Base-by-base conservation (phyloP, 2,113 vertebrate genomes). In the Onychorhynchus coronatus region DNA sequence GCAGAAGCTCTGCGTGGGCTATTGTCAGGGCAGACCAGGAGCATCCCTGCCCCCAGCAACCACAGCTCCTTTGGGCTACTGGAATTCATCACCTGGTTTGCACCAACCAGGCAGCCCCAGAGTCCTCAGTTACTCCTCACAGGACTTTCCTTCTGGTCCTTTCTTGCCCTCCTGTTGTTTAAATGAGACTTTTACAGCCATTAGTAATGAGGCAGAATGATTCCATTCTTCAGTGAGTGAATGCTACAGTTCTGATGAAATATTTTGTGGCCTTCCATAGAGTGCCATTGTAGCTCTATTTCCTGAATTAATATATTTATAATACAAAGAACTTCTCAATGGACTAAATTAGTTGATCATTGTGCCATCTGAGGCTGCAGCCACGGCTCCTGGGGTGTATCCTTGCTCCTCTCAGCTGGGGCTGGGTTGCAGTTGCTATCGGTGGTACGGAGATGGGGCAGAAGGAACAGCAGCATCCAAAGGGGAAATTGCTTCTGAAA, bases 351-450 rank as follows among this genome's bases (percentile, higher is more conserved):
- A 31, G 11, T 21, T 62, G 1, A 2, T 50, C 63, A 3, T 9
- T 0, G 1, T 7, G 31, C 30, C 4, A 2, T 11, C 55, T 52
- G 50, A 52, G 73, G 53, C 72, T 23, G 37, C 6, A 0, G 44
- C 42, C 52, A n/a, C 1, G 2, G 46, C 28, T 75, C 39, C 78
- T 75, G 71, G 62, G 46, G 37, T 35, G 23, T 28, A 19, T 23
- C 37, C 52, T 59, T 78, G 28, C 33, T 46, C 18, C 41, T 22
- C 19, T 16, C 4, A 2, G 8, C 47, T 6, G 2, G 33, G 44
- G 44, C 33, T 50, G 61, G 4, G 12, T 61, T 49, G 21, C 58
- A 18, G 59, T n/a, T 39, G 68, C 31, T n/a, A 11, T 18, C 17
- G 24, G 8, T 30, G 83, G 39, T 46, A 61, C 12, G 25, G 49